Evolutionary conservation across 1,140 invertebrate species (phyloP), one percentile per base, ranked within the genome.

Genomic region (Lineus longissimus): DNA sequence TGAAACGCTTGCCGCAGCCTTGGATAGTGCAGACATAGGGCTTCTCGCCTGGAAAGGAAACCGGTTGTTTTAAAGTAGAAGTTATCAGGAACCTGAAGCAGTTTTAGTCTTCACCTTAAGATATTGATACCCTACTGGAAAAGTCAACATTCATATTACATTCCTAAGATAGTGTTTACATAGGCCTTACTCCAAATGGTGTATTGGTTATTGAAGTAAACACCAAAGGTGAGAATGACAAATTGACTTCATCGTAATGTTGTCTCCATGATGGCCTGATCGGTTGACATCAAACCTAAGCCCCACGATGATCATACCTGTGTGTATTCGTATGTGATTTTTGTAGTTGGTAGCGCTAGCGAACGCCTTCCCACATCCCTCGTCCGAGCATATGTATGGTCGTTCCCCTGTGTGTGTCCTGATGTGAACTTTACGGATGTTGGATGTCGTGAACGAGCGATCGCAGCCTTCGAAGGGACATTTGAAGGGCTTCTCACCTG

Each of bases 281-380:
- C n/a, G n/a, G 33, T 36, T 36, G 33, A 36, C 15, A 36, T 15
- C 15, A 7, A 36, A 7, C 33, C 4, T 7, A 36, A 36, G 33
- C 33, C n/a, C n/a, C n/a, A 36, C 33, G 15, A 7, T 4, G 4
- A 15, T 36, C 33, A 55, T 69, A 76, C 81, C 81, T 70, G 80
- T 80, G 63, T 83, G 82, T 61, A 83, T 83, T 31, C 82, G 31
- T 82, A 86, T 61, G 76, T 84, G 82, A 73, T 89, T 89, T 75
- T 88, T 88, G 66, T 87, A 88, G 76, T 89, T 90, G 1, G 88
- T 89, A 6, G 87, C 87, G 40, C 87, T 88, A 2, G 88, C 86
- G 79, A 90, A 80, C 72, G 81, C 72, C 54, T 81, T 66, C 2
- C 75, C 76, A 73, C 82, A 84, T 0, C 76, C 80, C 51, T 79